Percentiles rank a stretch among this genome's conserved stretches.
phyloP scores from a whole-genome alignment of 1,140 invertebrate species.

The Frieseomelitta varia region DNA sequence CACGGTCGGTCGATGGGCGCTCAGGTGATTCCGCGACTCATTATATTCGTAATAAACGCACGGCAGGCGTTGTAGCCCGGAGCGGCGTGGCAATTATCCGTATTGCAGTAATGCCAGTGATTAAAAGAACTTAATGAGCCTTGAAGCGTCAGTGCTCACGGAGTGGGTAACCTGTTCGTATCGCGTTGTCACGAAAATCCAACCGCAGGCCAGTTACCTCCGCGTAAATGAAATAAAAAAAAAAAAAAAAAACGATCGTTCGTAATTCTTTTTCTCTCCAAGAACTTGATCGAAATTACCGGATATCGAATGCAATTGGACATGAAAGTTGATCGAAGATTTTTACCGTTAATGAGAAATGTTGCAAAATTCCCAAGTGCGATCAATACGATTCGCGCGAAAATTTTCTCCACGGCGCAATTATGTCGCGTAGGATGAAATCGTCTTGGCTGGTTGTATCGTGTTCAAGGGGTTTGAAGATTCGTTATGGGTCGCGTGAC shows the following conservation, averaged over 20 bases:
- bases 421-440: constrained; percentile 15
- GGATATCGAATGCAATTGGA: not conserved
- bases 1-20: not conserved
- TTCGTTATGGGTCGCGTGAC: constrained; percentile 72
- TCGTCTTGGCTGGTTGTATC: constrained; percentile 15
- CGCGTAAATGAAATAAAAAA: no score
- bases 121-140: constrained; percentile 79
- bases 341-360: no score
- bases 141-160: constrained; percentile 54
- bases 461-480: constrained; percentile 62
- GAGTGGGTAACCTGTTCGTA: constrained; percentile 36
- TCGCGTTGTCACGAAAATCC: constrained; percentile 42
- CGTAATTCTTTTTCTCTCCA: not conserved
- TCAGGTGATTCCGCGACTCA: constrained; percentile 53
- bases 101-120: constrained; percentile 77
- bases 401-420: not conserved
- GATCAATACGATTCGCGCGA: not conserved
- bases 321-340: no score
- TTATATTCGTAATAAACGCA: constrained; percentile 68
- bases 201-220: not conserved
- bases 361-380: no score
- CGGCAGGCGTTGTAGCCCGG: constrained; percentile 48
- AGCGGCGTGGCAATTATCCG: constrained; percentile 70
- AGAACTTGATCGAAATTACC: not conserved
- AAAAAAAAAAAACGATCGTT: not conserved